These are phyloP conservation scores for Xerus rutilus DNA, from an alignment of 2,797 vertebrate species.

Conservation along the genomic window DNA sequence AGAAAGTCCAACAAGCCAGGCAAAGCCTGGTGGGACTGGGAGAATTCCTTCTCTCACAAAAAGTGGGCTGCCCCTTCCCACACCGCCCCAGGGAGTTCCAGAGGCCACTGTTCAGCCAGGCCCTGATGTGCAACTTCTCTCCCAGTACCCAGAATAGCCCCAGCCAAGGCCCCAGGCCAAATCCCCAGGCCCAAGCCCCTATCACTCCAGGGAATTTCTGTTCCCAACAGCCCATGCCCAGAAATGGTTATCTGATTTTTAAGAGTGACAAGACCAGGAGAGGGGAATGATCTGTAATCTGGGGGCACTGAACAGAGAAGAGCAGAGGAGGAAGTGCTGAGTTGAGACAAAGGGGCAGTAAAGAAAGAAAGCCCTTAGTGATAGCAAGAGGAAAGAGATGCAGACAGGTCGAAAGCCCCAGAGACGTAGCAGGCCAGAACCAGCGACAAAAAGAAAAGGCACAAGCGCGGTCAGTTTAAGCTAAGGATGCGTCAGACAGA, in stretches of 20 bases:
- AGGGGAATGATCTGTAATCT: neutral
- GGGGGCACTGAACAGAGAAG: neutral
- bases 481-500: neutral
- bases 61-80: neutral
- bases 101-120: neutral
- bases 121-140: neutral
- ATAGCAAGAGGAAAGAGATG: too few species aligned
- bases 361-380: neutral
- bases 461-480: too few species aligned
- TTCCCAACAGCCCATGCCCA: neutral
- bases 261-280: neutral
- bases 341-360: neutral
- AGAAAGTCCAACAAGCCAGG: neutral
- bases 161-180: neutral
- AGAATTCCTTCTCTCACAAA: neutral
- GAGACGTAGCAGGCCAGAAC: neutral
- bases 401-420: neutral
- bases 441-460: neutral
- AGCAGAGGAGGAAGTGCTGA: neutral
- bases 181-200: neutral
- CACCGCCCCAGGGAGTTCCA: neutral
- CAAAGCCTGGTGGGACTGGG: neutral
- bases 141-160: conserved; percentile 43
- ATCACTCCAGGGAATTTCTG: neutral
- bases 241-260: neutral